These are phyloP conservation scores for Diarsia mendica DNA, from an alignment of 2,888 invertebrate species.

Conservation along the genomic window DNA sequence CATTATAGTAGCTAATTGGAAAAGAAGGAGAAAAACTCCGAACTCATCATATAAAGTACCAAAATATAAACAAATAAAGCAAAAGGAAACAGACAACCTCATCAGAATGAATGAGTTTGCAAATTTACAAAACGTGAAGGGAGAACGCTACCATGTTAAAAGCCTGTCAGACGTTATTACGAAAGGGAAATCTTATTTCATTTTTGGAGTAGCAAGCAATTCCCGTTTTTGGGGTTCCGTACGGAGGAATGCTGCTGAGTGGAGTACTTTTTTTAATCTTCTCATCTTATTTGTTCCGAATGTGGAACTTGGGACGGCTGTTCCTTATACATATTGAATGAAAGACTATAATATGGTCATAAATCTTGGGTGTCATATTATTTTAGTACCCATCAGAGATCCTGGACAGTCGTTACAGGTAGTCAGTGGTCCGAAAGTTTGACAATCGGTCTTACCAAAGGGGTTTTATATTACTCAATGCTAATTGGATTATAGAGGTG, in stretches of 20 bases:
- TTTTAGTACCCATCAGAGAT: background rate
- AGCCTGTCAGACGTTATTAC: slow-evolving; percentile 29
- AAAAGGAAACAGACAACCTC: slow-evolving; percentile 26
- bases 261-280: background rate
- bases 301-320: background rate
- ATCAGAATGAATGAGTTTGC: slow-evolving; percentile 51
- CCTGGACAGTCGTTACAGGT: no score
- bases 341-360: background rate
- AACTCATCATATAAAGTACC: background rate
- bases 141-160: slow-evolving; percentile 21
- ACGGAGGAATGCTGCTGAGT: background rate
- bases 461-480: no score
- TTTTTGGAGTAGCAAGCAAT: slow-evolving; percentile 25
- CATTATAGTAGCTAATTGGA: background rate
- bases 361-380: background rate
- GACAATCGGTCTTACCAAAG: no score
- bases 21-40: background rate
- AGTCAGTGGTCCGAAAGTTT: no score
- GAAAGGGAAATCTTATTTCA: slow-evolving; percentile 28
- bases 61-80: slow-evolving; percentile 20
- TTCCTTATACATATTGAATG: background rate
- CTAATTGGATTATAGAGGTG: no score
- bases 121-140: slow-evolving; percentile 35
- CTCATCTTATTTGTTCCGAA: background rate
- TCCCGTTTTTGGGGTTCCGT: slow-evolving; percentile 7